These are phyloP conservation scores for Iselma pallidipennis DNA, from an alignment of 2,888 invertebrate genomes.

Conservation along the genomic window DNA sequence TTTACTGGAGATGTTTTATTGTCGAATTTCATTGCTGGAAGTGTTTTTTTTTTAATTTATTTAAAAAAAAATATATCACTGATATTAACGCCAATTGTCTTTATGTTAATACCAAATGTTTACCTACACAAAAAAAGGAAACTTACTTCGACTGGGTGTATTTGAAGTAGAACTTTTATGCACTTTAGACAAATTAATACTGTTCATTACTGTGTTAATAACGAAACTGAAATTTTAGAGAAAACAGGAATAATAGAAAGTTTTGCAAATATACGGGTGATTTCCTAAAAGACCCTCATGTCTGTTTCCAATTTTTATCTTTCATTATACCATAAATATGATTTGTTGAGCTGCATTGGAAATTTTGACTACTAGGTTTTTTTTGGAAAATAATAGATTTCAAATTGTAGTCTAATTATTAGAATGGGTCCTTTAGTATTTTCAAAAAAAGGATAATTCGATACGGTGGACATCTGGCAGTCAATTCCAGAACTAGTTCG, in stretches of 20 bases:
- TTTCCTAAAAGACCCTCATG: neutral
- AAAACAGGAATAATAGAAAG: neutral
- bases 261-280: neutral
- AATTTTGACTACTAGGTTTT: neutral
- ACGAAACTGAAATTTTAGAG: neutral
- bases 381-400: neutral
- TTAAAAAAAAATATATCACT: neutral
- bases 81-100: constrained; percentile 4
- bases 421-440: neutral
- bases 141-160: neutral
- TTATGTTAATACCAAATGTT: neutral
- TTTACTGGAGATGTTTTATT: constrained; percentile 12
- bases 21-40: constrained; percentile 1
- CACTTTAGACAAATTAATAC: neutral
- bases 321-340: neutral
- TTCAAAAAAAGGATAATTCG: neutral
- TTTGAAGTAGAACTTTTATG: neutral
- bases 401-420: too few relatives aligned
- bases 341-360: neutral
- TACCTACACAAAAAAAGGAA: neutral
- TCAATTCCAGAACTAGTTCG: neutral
- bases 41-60: neutral
- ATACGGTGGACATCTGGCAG: neutral
- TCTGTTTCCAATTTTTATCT: neutral
- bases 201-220: neutral